These are phyloP conservation scores for Hyphantria cunea DNA, from an alignment of 1,140 invertebrate genomes.

Conservation along the genomic window DNA sequence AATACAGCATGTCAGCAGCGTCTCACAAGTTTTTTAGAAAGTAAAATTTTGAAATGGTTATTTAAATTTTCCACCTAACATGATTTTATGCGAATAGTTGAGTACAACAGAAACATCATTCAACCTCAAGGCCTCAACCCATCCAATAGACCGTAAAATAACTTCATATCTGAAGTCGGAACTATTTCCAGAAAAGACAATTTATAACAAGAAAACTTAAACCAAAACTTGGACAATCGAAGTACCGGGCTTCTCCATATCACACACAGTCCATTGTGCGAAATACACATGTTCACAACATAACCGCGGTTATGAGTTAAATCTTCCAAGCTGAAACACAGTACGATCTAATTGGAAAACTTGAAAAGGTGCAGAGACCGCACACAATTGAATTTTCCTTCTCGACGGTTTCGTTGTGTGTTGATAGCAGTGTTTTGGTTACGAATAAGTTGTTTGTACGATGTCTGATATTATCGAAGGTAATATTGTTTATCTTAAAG, in stretches of 20 bases:
- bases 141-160: not conserved
- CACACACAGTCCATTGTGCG: slow-evolving; percentile 21
- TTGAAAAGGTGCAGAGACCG: slow-evolving; percentile 38
- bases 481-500: not conserved
- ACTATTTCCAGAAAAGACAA: not conserved
- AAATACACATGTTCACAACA: slow-evolving; percentile 18
- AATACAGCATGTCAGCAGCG: too few relatives aligned
- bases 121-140: not conserved
- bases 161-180: slow-evolving; percentile 1
- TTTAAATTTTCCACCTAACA: too few relatives aligned
- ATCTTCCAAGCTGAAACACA: slow-evolving; percentile 26
- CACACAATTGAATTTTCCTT: slow-evolving; percentile 27
- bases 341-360: slow-evolving; percentile 47
- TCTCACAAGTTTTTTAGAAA: too few relatives aligned
- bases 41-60: too few relatives aligned
- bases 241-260: slow-evolving; percentile 13
- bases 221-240: slow-evolving; percentile 9
- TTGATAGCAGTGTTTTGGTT: slow-evolving; percentile 8
- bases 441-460: not conserved
- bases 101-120: too few relatives aligned
- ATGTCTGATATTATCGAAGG: not conserved
- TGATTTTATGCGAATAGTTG: too few relatives aligned
- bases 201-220: slow-evolving; percentile 1
- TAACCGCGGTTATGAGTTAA: slow-evolving; percentile 25
- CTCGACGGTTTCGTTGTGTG: slow-evolving; percentile 10